phyloP scores from a whole-genome alignment of 2,113 vertebrate species.

The Xenus cinereus region DNA sequence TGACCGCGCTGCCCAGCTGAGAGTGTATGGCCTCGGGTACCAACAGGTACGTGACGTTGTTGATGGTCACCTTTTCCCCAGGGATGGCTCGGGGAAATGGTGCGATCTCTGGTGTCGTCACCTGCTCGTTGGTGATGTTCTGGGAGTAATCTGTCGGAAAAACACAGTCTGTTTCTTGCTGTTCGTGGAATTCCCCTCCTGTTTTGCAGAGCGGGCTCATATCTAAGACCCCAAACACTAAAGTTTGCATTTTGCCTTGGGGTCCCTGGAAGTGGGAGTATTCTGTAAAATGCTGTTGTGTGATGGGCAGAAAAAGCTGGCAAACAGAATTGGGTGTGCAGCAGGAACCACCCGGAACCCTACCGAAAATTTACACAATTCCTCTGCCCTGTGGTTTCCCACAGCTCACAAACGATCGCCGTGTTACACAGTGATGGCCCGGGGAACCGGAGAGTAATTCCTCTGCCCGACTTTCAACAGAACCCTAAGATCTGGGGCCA shows the following conservation, averaged over 20 bases:
- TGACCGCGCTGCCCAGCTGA: constrained; percentile 58
- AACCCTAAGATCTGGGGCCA: neutral
- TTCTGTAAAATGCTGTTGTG: neutral
- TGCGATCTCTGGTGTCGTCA: accelerated
- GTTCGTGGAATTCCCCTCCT: neutral
- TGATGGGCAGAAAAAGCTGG: neutral
- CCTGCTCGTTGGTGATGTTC: neutral
- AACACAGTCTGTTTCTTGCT: neutral
- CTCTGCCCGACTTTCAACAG: neutral
- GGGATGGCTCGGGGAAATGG: constrained; percentile 40
- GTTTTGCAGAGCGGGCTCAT: neutral
- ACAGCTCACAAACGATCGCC: neutral
- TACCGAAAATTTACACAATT: accelerated
- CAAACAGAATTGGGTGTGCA: neutral
- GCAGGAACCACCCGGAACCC: neutral
- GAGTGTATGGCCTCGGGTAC: neutral
- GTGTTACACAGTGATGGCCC: neutral
- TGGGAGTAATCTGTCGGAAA: neutral
- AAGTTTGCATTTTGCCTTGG: accelerated
- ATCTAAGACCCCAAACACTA: neutral
- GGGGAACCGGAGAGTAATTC: neutral
- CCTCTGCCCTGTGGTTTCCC: neutral
- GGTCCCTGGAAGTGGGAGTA: neutral
- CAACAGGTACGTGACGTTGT: constrained; percentile 3
- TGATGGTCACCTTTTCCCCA: neutral